These are phyloP conservation scores for Metallyticus violacea DNA, from an alignment of 2,888 invertebrate species.

Conservation along the genomic window DNA sequence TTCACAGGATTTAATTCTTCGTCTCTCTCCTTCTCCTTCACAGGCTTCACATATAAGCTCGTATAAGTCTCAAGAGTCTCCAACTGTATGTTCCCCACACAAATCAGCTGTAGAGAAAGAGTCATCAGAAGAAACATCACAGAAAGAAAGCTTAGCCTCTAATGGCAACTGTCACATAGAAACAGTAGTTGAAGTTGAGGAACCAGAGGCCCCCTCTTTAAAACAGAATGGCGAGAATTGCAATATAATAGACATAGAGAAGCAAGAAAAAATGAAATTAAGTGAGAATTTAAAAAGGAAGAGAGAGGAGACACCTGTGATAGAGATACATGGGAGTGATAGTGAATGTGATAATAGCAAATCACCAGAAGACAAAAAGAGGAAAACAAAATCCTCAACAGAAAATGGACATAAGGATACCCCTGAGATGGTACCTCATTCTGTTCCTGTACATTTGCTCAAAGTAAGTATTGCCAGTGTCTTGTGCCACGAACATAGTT, in stretches of 20 bases:
- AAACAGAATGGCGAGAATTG: background rate
- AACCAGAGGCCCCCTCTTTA: background rate
- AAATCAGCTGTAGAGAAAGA: background rate
- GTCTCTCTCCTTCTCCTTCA: background rate
- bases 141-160: no score
- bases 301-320: background rate
- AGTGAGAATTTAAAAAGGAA: background rate
- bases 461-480: background rate
- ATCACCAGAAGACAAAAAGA: background rate
- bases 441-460: background rate
- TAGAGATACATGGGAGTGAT: background rate
- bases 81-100: background rate
- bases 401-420: background rate
- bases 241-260: background rate
- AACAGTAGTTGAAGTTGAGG: background rate
- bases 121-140: background rate
- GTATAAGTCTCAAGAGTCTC: background rate
- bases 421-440: no score
- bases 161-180: background rate
- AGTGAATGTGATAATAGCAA: background rate
- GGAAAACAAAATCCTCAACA: background rate
- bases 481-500: no score
- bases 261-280: background rate
- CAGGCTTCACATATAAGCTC: background rate
- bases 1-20: background rate